These are phyloP conservation scores for Lochmaea capreae DNA, from an alignment of 2,888 invertebrate genomes.

Conservation along the genomic window DNA sequence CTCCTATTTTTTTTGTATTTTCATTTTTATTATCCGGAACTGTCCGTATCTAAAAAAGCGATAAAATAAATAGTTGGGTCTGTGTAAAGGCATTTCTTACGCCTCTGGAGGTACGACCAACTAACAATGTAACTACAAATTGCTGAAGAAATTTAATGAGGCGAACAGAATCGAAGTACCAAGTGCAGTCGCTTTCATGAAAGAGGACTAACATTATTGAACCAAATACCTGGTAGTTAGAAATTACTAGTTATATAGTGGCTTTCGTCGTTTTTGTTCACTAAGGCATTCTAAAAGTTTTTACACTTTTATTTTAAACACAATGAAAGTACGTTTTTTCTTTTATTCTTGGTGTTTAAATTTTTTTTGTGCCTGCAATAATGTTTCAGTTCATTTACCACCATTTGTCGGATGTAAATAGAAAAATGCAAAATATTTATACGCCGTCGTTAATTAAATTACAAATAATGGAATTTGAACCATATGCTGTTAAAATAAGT, in stretches of 20 bases:
- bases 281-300: conserved; percentile 14
- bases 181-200: conserved; percentile 23
- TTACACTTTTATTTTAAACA: neutral
- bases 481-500: neutral
- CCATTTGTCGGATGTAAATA: neutral
- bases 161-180: conserved; percentile 32
- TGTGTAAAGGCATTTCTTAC: conserved; percentile 28
- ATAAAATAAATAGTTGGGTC: conserved; percentile 8
- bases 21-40: neutral
- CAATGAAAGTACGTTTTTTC: neutral
- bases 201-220: conserved; percentile 28
- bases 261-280: conserved; percentile 25
- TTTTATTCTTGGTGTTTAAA: neutral
- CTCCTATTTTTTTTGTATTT: neutral
- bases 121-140: conserved; percentile 37
- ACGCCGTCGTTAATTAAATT: too few relatives aligned
- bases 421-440: neutral
- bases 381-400: neutral
- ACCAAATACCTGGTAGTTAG: conserved; percentile 34
- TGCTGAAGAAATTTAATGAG: conserved; percentile 36
- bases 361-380: neutral
- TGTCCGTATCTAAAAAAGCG: conserved; percentile 14
- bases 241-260: conserved; percentile 11
- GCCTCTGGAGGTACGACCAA: conserved; percentile 30
- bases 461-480: neutral